Evolutionary conservation across 2,113 vertebrate genomes (phyloP).

Genomic region (Pipra filicauda): DNA sequence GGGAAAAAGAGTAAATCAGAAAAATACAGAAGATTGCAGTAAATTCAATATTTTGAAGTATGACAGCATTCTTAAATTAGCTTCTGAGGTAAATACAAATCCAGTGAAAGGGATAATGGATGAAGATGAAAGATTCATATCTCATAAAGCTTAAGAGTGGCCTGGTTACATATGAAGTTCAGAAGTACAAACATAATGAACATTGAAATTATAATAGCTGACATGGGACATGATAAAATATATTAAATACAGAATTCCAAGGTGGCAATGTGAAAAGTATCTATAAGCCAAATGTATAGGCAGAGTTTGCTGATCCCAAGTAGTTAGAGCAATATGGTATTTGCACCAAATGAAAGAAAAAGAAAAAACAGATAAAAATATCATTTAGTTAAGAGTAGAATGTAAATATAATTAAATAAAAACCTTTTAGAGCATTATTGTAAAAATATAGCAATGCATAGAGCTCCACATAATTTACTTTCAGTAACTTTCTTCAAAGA

Average conservation of each 20-base stretch:
- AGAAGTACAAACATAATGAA: background rate
- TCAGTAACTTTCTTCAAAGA: background rate
- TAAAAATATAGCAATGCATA: background rate
- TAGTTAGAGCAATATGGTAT: background rate
- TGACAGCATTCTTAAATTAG: background rate
- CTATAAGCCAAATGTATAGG: background rate
- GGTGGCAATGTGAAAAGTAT: background rate
- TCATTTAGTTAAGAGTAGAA: background rate
- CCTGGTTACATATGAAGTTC: background rate
- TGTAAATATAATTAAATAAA: background rate
- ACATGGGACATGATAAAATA: background rate
- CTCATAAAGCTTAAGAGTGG: background rate
- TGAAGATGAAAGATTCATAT: background rate
- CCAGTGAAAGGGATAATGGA: background rate
- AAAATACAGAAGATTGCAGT: background rate
- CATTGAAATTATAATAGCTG: background rate
- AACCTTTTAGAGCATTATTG: background rate
- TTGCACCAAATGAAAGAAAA: background rate
- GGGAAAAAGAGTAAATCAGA: background rate
- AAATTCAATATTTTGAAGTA: background rate
- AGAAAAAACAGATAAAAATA: background rate
- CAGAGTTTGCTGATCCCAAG: background rate
- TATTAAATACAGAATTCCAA: background rate
- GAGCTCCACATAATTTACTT: background rate
- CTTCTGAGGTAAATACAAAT: background rate